Base-by-base conservation (phyloP, 2,797 vertebrate genomes). In the Heterohyrax brucei region DNA sequence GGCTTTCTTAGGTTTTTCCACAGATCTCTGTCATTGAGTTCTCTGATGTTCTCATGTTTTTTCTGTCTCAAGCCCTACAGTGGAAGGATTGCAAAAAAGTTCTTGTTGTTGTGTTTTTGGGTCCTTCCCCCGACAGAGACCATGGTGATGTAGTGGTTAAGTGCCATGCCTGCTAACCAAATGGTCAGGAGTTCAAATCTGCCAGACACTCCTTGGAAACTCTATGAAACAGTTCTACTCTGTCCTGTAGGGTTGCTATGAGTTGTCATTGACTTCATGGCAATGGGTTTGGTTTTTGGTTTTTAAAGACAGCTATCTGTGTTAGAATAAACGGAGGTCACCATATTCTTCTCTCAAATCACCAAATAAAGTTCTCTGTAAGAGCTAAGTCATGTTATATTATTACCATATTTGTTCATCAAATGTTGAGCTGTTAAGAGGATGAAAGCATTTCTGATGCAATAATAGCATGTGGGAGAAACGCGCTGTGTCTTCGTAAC, bases 281-380 rank as follows among this genome's bases (percentile, higher is more conserved):
- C 39, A 39, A 39, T 39, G 39, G 39, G 39, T 39, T 39, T 39
- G 39, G 2, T 39, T n/a, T 90, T 76, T 89, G 30, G 22, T 48
- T 83, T 48, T 84, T 0, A 22, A 18, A 89, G 62, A 30, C 28
- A 62, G 18, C 75, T n/a, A 64, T 7, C 26, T 86, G 14, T 92
- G 14, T 89, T 28, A 80, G n/a, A 48, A 92, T 26, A 77, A 86
- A 56, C 0, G 1, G 48, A 61, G 68, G 8, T 64, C 33, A n/a
- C 79, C 13, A 22, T 75, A 53, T 50, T 94, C 53, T 92, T 90
- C 39, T 75, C 70, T 92, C 91, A 46, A 95, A 80, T 83, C 53
- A 95, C 75, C 56, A 78, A 89, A 80, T 88, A 44, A 93, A 53
- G 46, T 88, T 90, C 56, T 91, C n/a, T 90, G 93, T 50, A 81